phyloP scores from a whole-genome alignment of 2,113 vertebrate genomes.

The Microcebus murinus region DNA sequence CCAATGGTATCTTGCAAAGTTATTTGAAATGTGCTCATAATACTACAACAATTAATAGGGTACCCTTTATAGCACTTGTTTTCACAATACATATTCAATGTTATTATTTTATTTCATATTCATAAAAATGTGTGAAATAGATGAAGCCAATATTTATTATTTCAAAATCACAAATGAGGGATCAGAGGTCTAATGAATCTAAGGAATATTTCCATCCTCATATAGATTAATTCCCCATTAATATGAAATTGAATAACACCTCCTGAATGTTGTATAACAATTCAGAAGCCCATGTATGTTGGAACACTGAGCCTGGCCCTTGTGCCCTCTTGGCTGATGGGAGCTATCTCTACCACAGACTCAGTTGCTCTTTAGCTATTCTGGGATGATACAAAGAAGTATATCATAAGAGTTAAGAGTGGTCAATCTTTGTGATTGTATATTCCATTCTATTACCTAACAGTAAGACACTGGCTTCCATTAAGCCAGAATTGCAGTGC shows the following conservation, averaged over 20 bases:
- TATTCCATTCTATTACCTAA: neutral
- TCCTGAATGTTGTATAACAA: neutral
- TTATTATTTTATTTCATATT: constrained; percentile 20
- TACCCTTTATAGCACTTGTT: neutral
- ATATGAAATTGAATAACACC: neutral
- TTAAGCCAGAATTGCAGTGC: neutral
- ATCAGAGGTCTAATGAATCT: neutral
- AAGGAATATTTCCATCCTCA: neutral
- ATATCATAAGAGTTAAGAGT: neutral
- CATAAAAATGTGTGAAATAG: neutral
- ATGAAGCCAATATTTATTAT: neutral
- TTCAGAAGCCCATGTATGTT: neutral
- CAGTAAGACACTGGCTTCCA: neutral
- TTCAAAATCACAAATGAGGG: neutral
- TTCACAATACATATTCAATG: neutral
- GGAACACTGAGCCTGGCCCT: neutral
- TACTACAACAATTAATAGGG: neutral
- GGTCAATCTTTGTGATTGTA: neutral
- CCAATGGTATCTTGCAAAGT: neutral
- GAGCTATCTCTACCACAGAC: neutral
- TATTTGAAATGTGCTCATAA: neutral
- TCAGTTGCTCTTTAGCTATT: neutral
- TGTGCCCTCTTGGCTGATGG: neutral
- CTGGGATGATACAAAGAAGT: neutral
- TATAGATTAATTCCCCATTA: neutral